These are phyloP conservation scores for Poeciliopsis turrubarensis DNA, from an alignment of 2,113 vertebrate species.

Conservation along the genomic window DNA sequence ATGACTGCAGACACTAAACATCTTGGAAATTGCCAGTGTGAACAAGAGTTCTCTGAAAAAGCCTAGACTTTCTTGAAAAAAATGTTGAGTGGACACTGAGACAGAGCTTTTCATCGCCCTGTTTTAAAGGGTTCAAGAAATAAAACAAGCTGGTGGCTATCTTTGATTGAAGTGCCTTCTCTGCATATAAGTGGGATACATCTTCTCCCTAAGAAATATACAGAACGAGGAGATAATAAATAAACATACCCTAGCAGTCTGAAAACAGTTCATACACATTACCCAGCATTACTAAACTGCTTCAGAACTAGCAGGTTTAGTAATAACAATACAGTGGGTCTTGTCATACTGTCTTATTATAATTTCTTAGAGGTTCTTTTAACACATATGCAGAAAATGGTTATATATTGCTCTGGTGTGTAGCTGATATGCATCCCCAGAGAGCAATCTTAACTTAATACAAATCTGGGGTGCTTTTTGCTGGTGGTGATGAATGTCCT, in stretches of 20 bases:
- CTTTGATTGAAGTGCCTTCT: constrained; percentile 46
- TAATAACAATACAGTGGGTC: constrained; percentile 45
- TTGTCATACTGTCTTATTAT: constrained; percentile 67
- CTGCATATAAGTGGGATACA: constrained; percentile 32
- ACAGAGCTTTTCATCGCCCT: constrained; percentile 45
- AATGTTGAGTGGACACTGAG: constrained; percentile 11
- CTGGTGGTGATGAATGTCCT: constrained; percentile 47
- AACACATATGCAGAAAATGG: constrained; percentile 28
- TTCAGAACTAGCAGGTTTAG: constrained; percentile 65
- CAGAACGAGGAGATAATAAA: constrained; percentile 33
- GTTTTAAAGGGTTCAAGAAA: constrained; percentile 43
- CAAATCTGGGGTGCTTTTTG: constrained; percentile 37
- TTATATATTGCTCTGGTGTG: constrained; percentile 29
- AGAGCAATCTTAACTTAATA: constrained; percentile 40
- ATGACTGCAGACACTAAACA: constrained; percentile 16
- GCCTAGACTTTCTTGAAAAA: constrained; percentile 15
- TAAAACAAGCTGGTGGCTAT: constrained; percentile 47
- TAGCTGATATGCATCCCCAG: constrained; percentile 19
- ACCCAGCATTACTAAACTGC: constrained; percentile 73
- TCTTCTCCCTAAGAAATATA: constrained; percentile 17
- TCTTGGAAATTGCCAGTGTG: constrained; percentile 30
- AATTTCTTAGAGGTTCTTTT: constrained; percentile 64
- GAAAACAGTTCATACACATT: constrained; percentile 69
- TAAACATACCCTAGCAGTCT: constrained; percentile 54
- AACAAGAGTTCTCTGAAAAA: constrained; percentile 14